A percentile compares a stretch with the other conserved stretches of the same genome.
Evolutionary conservation across 2,113 vertebrate species (phyloP).

Genomic region (Sturnira hondurensis): DNA sequence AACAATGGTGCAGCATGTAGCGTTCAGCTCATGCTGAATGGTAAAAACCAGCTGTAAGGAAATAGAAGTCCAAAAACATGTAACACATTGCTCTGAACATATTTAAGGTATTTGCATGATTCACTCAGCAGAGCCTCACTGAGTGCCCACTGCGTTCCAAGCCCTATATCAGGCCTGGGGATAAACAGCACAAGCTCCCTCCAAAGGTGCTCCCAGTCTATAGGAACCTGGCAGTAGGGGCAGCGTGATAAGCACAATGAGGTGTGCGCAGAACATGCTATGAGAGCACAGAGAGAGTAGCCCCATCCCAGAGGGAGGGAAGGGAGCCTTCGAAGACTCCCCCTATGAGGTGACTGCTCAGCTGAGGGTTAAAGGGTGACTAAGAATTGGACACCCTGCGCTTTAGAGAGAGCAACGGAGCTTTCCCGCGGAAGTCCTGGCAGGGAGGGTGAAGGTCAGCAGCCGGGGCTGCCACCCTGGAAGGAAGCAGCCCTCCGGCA

Average conservation of each 20-base stretch:
- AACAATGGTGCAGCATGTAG: not conserved
- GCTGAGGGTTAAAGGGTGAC: not conserved
- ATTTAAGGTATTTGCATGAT: not conserved
- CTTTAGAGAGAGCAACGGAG: not conserved
- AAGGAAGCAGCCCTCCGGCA: not conserved
- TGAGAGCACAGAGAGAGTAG: not conserved
- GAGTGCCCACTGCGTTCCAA: not conserved
- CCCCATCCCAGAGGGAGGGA: not conserved
- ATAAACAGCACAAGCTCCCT: not conserved
- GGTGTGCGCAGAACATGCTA: not conserved
- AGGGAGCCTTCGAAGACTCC: not conserved
- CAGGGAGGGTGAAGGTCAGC: not conserved
- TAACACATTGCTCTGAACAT: not conserved
- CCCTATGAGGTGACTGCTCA: not conserved
- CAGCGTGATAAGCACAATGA: not conserved
- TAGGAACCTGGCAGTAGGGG: not conserved
- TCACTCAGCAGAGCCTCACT: not conserved
- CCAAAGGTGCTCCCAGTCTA: not conserved
- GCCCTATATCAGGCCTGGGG: not conserved
- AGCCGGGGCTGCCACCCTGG: too few species aligned
- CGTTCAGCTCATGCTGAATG: not conserved
- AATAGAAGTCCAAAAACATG: not conserved
- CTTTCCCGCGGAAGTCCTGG: not conserved
- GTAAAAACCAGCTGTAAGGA: not conserved
- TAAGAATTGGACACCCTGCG: not conserved